Evolutionary conservation across 2,888 invertebrate genomes (phyloP), one percentile per base, ranked within the genome.

Genomic region (Philereme vetulata): DNA sequence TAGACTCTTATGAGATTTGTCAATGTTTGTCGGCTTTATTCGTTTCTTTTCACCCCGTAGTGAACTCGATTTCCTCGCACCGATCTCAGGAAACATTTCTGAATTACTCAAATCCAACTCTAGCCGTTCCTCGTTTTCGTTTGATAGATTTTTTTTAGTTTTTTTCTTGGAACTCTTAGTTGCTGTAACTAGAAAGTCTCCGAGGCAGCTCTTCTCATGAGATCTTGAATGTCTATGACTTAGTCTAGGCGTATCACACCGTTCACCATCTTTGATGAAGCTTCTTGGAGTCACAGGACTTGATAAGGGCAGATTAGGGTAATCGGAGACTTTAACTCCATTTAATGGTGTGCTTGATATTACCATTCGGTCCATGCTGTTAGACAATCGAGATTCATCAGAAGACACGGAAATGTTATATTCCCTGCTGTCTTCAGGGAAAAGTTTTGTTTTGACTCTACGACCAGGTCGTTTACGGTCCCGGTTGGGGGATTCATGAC

Each of bases 21-120:
- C 86, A 38, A 90, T 85, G 35, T 85, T 87, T 0, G 93, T 94
- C 0, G 94, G 94, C 64, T 93, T 94, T 1, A 94, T 94, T 62
- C 94, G 77, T 0, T 84, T 68, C 62, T 82, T 82, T 33, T 88
- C 90, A 0, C 85, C 84, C 7, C 80, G 71, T 10, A 90, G 67
- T 0, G 88, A 90, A 38, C 76, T 89, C 0, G 88, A 76, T 65
- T 88, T 88, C 44, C 90, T 79, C 0, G 86, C 80, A 10, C 90
- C 88, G 1, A 92, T 90, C 57, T 90, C 90, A 0, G 93, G 92
- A 64, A 92, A 92, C 63, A 85, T 81, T 6, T 90, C 89, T 0
- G 86, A 85, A 56, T 84, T 90, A 10, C 85, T 85, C 38, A 92
- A 70, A 73, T 93, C 90, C 8, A 91, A 66, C 21, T 86, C 84